A percentile compares a stretch with the other conserved stretches of the same genome.
These are phyloP conservation scores for Callipepla squamata DNA, from an alignment of 2,113 vertebrate species.

Conservation along the genomic window DNA sequence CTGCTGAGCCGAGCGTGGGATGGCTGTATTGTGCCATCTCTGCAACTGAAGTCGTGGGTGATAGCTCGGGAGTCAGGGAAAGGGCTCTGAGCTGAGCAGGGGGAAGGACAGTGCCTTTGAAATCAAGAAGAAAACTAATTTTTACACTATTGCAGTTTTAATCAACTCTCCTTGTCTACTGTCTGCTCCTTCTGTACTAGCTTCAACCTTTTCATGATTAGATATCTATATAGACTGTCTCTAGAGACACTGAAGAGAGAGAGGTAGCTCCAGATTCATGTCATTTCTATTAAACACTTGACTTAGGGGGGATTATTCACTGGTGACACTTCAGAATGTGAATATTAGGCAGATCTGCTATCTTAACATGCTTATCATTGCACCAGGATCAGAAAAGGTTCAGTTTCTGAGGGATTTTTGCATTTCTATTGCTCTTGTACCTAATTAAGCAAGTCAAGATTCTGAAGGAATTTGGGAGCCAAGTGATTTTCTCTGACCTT, in stretches of 20 bases:
- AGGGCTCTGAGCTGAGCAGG: not conserved
- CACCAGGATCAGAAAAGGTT: not conserved
- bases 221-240: slow-evolving; percentile 29
- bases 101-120: not conserved
- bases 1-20: not conserved
- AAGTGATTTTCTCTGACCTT: not conserved
- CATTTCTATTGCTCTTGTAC: slow-evolving; percentile 11
- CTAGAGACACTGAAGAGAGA: not conserved
- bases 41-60: not conserved
- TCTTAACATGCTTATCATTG: slow-evolving; percentile 25
- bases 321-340: not conserved
- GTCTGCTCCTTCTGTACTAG: slow-evolving; percentile 15
- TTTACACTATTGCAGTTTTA: slow-evolving; percentile 3
- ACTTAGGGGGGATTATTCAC: slow-evolving; percentile 17
- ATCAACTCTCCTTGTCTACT: slow-evolving; percentile 15
- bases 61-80: not conserved
- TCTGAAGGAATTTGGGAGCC: not conserved
- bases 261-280: slow-evolving; percentile 12
- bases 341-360: not conserved
- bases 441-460: slow-evolving; percentile 3
- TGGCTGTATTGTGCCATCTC: fast-evolving
- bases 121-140: not conserved
- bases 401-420: slow-evolving; percentile 35
- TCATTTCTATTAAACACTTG: not conserved
- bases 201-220: slow-evolving; percentile 14